Conservation (phyloP, 2,797 vertebrate species). For the Columba guinea region DNA sequence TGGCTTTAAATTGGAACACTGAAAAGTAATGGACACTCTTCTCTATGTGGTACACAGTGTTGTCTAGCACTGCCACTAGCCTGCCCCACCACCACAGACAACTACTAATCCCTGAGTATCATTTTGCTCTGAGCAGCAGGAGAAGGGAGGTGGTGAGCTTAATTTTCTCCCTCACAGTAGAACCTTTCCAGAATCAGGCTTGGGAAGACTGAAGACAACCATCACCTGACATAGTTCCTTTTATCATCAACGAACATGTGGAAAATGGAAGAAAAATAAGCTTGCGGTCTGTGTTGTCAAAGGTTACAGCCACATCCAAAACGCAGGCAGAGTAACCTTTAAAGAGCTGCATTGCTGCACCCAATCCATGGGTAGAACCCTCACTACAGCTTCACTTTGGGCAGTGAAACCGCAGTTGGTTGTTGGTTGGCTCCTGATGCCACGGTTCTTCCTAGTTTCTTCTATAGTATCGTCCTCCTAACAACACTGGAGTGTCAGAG, state of each 20-base stretch:
- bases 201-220: background rate
- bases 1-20: background rate
- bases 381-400: background rate
- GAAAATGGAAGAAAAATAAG: background rate
- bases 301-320: background rate
- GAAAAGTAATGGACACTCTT: background rate
- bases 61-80: background rate
- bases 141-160: background rate
- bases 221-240: background rate
- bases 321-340: background rate
- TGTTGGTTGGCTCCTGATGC: background rate
- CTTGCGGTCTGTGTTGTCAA: background rate
- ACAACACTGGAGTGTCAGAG: background rate
- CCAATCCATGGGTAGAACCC: background rate
- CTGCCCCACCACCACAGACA: background rate
- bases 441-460: background rate
- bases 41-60: background rate
- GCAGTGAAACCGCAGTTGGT: background rate
- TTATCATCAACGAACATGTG: background rate
- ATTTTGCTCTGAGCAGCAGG: background rate
- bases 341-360: background rate
- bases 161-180: background rate
- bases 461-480: background rate
- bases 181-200: background rate
- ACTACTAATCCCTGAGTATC: background rate